These are phyloP conservation scores for Myiagra hebetior DNA, from an alignment of 2,113 vertebrate genomes.

Conservation along the genomic window DNA sequence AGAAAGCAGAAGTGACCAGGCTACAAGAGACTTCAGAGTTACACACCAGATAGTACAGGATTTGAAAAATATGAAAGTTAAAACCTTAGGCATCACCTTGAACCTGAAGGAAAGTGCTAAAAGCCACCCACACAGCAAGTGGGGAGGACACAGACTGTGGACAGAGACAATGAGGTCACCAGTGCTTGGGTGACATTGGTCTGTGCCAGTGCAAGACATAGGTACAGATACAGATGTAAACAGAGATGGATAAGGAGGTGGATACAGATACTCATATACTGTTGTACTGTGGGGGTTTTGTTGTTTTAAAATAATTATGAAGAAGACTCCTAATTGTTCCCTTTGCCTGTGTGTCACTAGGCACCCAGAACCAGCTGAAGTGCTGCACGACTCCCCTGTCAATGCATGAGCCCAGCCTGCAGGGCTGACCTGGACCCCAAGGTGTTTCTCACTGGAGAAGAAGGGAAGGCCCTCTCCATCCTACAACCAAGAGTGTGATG, in stretches of 20 bases:
- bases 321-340: background rate
- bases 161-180: background rate
- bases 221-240: background rate
- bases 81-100: background rate
- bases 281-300: accelerated
- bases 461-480: background rate
- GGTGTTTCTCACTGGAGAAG: background rate
- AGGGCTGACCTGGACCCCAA: background rate
- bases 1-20: no score
- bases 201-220: background rate
- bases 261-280: background rate
- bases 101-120: background rate
- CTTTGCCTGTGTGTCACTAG: background rate
- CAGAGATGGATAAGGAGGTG: background rate
- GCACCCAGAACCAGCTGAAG: background rate
- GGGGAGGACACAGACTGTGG: background rate
- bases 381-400: background rate
- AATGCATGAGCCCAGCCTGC: background rate
- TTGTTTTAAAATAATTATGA: background rate
- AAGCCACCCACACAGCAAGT: accelerated
- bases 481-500: background rate
- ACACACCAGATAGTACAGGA: no score
- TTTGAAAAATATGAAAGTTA: no score
- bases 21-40: no score
- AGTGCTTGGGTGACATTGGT: accelerated